phyloP scores from a whole-genome alignment of 2,113 vertebrate species.

The Carollia perspicillata region DNA sequence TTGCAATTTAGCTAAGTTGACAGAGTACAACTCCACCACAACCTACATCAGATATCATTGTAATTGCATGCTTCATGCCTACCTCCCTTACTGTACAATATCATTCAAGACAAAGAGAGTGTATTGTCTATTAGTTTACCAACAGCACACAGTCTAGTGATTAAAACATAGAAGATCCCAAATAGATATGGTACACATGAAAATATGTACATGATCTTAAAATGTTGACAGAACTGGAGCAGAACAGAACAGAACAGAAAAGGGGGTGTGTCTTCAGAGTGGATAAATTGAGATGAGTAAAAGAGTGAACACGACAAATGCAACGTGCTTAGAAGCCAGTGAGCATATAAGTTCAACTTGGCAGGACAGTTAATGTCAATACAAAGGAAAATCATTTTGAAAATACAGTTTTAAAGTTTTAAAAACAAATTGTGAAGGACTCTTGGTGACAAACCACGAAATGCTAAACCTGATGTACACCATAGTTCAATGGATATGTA shows the following conservation, averaged over 20 bases:
- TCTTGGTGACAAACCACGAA: neutral
- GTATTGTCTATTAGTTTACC: neutral
- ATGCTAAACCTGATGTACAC: neutral
- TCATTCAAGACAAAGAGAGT: neutral
- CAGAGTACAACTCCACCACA: neutral
- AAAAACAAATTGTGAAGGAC: neutral
- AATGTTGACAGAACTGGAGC: neutral
- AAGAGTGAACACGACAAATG: neutral
- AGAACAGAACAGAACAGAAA: neutral
- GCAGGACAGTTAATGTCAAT: neutral
- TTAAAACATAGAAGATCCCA: neutral
- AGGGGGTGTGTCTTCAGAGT: neutral
- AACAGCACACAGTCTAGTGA: neutral
- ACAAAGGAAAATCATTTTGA: neutral
- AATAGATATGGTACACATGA: neutral
- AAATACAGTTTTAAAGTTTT: neutral
- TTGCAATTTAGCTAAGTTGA: neutral
- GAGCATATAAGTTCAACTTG: neutral
- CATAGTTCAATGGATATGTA: neutral
- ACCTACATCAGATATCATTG: neutral
- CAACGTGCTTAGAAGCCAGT: neutral
- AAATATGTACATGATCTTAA: neutral
- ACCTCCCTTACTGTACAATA: neutral
- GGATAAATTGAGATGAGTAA: neutral
- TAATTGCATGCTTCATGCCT: neutral